A percentile compares a stretch with the other conserved stretches of the same genome.
Evolutionary conservation across 2,888 invertebrate genomes (phyloP).

Genomic region (Macrophya alboannulata): DNA sequence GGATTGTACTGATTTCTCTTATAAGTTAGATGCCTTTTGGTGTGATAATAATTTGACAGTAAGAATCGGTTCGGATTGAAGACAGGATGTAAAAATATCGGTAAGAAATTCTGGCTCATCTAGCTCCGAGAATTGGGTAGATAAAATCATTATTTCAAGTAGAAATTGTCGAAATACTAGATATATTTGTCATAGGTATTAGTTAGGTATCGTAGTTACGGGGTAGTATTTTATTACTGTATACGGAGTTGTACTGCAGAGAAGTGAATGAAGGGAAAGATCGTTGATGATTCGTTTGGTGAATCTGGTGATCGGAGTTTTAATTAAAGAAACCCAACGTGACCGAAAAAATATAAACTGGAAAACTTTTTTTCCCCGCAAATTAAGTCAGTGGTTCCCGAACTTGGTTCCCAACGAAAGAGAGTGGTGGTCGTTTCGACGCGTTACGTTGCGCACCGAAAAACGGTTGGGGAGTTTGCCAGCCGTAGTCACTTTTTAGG

Average conservation of each 20-base stretch:
- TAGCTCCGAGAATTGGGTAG: background rate
- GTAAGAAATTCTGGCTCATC: background rate
- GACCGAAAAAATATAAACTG: background rate
- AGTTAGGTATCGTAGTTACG: background rate
- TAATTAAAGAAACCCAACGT: slow-evolving; percentile 4
- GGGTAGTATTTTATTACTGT: background rate
- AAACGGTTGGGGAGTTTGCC: slow-evolving; percentile 28
- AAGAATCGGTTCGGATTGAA: no score
- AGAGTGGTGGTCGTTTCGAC: slow-evolving; percentile 21
- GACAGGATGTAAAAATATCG: background rate
- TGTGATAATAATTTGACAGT: no score
- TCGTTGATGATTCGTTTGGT: background rate
- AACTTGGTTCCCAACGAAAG: slow-evolving; percentile 14
- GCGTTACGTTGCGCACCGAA: slow-evolving; percentile 25
- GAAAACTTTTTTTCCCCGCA: slow-evolving; percentile 14
- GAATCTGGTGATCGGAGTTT: slow-evolving; percentile 1
- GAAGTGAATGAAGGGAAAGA: background rate
- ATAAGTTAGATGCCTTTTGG: background rate
- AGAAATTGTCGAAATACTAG: background rate
- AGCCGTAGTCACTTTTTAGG: slow-evolving; percentile 32
- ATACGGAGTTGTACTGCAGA: background rate
- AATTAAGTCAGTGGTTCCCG: slow-evolving; percentile 19
- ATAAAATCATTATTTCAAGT: background rate
- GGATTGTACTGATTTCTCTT: background rate
- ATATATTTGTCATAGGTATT: background rate